Conservation (phyloP, 2,888 invertebrate genomes). For the Xestia c-nigrum region DNA sequence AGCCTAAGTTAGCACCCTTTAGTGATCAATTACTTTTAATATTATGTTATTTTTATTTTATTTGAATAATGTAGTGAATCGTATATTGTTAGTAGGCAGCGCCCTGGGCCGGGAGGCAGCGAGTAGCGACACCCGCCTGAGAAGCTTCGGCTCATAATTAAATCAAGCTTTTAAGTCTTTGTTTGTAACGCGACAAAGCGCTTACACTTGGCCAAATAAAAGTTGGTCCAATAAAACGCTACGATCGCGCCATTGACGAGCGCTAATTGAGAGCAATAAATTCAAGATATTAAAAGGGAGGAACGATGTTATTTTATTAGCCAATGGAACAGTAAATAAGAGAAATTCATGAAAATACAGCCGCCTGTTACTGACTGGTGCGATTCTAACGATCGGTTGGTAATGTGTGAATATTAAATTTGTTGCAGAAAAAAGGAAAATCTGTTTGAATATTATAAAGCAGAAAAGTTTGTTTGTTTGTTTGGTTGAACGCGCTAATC, state of each 20-base stretch:
- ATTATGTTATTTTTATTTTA: too few relatives aligned
- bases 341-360: conserved; percentile 26
- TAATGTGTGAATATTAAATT: background rate
- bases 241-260: conserved; percentile 30
- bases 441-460: too few relatives aligned
- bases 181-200: conserved; percentile 40
- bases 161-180: conserved; percentile 51
- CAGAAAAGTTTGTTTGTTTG: too few relatives aligned
- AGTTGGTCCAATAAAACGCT: conserved; percentile 1
- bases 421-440: background rate
- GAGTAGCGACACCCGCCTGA: conserved; percentile 15
- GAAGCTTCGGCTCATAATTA: conserved; percentile 40
- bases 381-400: background rate
- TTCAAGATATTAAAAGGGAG: conserved; percentile 43
- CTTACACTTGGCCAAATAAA: conserved; percentile 35
- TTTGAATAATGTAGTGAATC: background rate
- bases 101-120: background rate
- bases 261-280: conserved; percentile 48
- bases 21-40: too few relatives aligned
- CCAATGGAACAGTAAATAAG: conserved; percentile 40
- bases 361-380: background rate
- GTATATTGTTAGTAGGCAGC: background rate
- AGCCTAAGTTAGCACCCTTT: too few relatives aligned
- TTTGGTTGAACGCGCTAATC: too few relatives aligned
- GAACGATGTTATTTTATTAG: conserved; percentile 36